Conservation (phyloP, 2,113 vertebrate genomes). For the Zonotrichia leucophrys region DNA sequence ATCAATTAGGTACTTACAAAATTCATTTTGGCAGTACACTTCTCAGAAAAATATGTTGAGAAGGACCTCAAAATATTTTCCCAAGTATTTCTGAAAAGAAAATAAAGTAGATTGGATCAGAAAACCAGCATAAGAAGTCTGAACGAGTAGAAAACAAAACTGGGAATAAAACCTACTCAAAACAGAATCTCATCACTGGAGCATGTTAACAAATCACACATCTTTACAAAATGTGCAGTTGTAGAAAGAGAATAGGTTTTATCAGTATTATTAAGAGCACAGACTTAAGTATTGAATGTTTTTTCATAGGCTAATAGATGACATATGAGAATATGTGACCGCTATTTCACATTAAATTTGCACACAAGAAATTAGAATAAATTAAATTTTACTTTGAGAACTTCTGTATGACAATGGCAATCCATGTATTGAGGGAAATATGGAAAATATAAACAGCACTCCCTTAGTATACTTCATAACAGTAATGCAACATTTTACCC, state of each 20-base stretch:
- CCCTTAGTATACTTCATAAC: background rate
- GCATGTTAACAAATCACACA: background rate
- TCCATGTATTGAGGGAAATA: background rate
- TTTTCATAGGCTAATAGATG: background rate
- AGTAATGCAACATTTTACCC: background rate
- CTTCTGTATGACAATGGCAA: background rate
- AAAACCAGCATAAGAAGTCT: background rate
- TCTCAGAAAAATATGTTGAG: background rate
- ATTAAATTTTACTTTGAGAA: background rate
- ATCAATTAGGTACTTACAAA: slow-evolving; percentile 37
- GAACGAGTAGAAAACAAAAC: background rate
- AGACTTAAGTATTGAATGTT: background rate
- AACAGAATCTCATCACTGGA: background rate
- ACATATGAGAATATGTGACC: background rate
- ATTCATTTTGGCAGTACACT: background rate
- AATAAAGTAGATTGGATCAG: background rate
- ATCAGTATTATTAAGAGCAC: background rate
- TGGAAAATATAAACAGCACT: background rate
- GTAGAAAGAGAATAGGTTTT: background rate
- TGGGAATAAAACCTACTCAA: background rate
- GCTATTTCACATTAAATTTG: background rate
- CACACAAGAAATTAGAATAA: background rate
- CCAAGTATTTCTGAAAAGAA: background rate
- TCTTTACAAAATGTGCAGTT: background rate
- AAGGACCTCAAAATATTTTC: background rate